Percentiles rank a stretch among this genome's conserved stretches.
Evolutionary conservation across 2,797 vertebrate genomes (phyloP).

Genomic region (Taenioides sp.): DNA sequence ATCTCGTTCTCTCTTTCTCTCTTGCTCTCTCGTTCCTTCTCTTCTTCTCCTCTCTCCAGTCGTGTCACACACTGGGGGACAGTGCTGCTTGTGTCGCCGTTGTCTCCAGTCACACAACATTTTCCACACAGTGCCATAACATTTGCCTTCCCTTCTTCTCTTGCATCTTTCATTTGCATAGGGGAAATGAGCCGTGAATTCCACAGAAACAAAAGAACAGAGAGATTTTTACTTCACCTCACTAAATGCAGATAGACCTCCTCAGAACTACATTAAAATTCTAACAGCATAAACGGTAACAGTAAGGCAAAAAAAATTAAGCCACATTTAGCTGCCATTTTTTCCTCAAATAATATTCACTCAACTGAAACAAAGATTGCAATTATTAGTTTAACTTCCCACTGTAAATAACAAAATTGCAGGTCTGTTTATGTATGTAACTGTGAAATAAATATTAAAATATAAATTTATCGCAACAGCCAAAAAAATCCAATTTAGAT

Average conservation of each 20-base stretch:
- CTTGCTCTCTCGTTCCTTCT: slow-evolving; percentile 34
- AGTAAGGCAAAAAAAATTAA: not conserved
- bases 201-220: slow-evolving; percentile 38
- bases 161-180: slow-evolving; percentile 75
- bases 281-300: not conserved
- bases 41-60: slow-evolving; percentile 27
- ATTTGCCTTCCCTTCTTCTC: slow-evolving; percentile 67
- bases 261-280: not conserved
- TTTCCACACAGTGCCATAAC: slow-evolving; percentile 72
- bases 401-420: not conserved
- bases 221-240: slow-evolving; percentile 36
- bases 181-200: slow-evolving; percentile 74
- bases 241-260: slow-evolving; percentile 25
- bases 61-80: slow-evolving; percentile 69
- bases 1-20: slow-evolving; percentile 39
- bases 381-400: not conserved
- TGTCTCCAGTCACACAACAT: slow-evolving; percentile 67
- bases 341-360: not conserved
- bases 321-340: not conserved
- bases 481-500: no score
- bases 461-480: no score
- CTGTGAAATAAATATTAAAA: no score
- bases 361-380: not conserved
- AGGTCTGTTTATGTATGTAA: not conserved
- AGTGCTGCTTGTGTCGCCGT: slow-evolving; percentile 47